Evolutionary conservation across 2,888 invertebrate species (phyloP).

Genomic region (Ophioninae sp.): DNA sequence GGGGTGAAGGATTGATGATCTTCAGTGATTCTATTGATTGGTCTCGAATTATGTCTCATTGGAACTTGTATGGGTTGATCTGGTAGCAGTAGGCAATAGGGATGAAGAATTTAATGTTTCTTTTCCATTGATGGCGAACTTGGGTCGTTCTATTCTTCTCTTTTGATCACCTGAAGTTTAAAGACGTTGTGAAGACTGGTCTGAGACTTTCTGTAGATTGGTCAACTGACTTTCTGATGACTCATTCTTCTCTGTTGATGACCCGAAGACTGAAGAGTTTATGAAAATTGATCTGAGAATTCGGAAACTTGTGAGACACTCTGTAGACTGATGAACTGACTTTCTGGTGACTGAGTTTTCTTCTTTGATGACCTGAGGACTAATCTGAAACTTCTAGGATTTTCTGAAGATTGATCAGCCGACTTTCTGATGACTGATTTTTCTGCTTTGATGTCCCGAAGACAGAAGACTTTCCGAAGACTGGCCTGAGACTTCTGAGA

Average conservation of each 20-base stretch:
- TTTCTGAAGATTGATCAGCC: too few relatives aligned
- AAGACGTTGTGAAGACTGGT: background rate
- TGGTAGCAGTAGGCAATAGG: background rate
- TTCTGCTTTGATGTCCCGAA: too few relatives aligned
- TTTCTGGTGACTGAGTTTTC: too few relatives aligned
- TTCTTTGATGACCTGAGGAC: too few relatives aligned
- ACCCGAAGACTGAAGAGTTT: background rate
- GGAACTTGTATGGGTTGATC: background rate
- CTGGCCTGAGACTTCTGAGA: too few relatives aligned
- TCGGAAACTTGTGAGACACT: too few relatives aligned
- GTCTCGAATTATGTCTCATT: background rate
- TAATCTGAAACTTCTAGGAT: too few relatives aligned
- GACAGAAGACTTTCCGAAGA: too few relatives aligned
- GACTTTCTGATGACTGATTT: too few relatives aligned
- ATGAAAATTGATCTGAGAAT: too few relatives aligned
- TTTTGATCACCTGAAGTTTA: too few relatives aligned
- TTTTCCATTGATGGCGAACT: background rate
- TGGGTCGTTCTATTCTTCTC: background rate
- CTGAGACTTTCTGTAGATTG: background rate
- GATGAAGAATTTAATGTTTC: background rate
- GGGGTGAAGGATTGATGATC: background rate
- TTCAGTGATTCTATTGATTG: background rate
- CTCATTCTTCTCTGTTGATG: background rate
- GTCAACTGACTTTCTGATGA: background rate
- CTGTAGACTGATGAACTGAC: too few relatives aligned